Evolutionary conservation across 2,888 invertebrate genomes (phyloP).

Genomic region (Tetranychus piercei): DNA sequence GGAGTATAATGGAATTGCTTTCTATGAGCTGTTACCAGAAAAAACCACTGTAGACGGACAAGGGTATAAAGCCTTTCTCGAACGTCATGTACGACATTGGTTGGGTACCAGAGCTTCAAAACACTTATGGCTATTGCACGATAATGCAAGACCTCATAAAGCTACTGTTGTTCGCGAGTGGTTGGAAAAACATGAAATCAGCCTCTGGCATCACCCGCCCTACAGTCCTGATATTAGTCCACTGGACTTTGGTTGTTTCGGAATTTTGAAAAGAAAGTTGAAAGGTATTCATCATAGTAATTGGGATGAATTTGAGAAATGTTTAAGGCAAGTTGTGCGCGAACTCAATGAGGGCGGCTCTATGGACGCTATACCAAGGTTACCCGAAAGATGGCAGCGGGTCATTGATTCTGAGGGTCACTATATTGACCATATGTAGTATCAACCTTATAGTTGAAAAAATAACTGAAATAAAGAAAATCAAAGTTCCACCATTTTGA

Average conservation of each 20-base stretch:
- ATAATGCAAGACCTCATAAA: neutral
- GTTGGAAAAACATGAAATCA: neutral
- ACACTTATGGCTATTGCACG: neutral
- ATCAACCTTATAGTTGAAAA: neutral
- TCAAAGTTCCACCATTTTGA: no score
- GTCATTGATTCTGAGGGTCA: neutral
- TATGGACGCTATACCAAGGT: neutral
- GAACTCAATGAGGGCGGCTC: neutral
- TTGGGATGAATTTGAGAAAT: no score
- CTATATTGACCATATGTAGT: neutral
- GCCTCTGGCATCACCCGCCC: neutral
- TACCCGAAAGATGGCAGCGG: neutral
- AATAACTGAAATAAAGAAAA: no score
- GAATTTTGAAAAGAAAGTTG: neutral
- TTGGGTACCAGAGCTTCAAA: neutral
- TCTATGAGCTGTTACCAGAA: neutral
- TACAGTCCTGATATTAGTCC: neutral
- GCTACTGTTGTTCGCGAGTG: neutral
- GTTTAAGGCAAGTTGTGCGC: neutral
- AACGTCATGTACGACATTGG: neutral
- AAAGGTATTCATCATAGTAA: neutral
- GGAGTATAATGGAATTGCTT: neutral
- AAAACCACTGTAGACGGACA: neutral
- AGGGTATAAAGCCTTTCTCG: neutral
- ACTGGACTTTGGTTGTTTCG: neutral